Percentiles rank a stretch among this genome's conserved stretches.
Conservation (phyloP, 2,113 vertebrate species). For the Sturnira hondurensis region DNA sequence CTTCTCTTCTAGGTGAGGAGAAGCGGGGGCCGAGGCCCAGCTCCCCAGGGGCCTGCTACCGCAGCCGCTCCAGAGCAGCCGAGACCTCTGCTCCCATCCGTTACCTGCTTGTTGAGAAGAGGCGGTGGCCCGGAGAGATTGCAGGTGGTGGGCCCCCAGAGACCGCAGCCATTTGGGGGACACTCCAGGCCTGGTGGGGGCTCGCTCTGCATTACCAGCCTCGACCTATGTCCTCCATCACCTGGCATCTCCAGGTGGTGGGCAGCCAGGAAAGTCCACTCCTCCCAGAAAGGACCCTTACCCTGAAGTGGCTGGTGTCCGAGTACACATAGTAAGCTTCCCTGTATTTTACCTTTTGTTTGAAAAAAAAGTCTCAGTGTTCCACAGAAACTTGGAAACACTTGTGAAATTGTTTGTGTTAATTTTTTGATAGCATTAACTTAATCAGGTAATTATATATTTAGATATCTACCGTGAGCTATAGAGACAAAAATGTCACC, state of each 20-base stretch:
- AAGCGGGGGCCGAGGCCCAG: neutral
- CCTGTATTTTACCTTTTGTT: neutral
- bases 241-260: neutral
- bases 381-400: conserved; percentile 17
- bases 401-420: neutral
- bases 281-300: neutral
- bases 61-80: neutral
- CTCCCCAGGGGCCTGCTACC: neutral
- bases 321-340: neutral
- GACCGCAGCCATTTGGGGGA: neutral
- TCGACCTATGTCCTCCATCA: neutral
- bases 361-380: neutral
- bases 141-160: neutral
- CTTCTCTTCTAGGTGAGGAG: neutral
- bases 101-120: neutral
- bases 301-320: neutral
- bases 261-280: neutral
- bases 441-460: neutral
- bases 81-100: neutral
- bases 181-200: neutral
- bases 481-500: conserved; percentile 4
- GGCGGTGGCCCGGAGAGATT: neutral
- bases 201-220: neutral
- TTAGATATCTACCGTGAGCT: conserved; percentile 2
- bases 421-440: neutral